Evolutionary conservation across 2,888 invertebrate genomes (phyloP).

Genomic region (Mechanitis mazaeus): DNA sequence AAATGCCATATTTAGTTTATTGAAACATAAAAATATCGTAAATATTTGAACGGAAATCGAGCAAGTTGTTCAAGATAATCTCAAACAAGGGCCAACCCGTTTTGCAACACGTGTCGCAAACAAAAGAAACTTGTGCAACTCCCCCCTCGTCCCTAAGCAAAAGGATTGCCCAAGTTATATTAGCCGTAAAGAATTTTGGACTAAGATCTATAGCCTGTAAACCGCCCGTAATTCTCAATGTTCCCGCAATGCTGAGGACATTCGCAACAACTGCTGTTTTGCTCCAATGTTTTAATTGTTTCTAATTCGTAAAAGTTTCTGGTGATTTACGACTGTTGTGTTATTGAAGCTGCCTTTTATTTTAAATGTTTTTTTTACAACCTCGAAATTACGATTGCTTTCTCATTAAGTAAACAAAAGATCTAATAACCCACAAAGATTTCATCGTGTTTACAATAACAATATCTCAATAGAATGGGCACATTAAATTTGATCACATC

Average conservation of each 20-base stretch:
- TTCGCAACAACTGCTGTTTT: conserved; percentile 74
- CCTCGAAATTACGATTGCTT: background rate
- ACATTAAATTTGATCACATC: conserved; percentile 29
- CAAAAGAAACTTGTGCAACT: conserved; percentile 68
- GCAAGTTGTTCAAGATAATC: conserved; percentile 52
- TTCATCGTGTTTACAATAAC: conserved; percentile 5
- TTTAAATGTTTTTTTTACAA: conserved; percentile 3
- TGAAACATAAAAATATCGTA: conserved; percentile 47
- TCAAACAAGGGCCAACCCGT: conserved; percentile 67
- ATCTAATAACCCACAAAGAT: background rate
- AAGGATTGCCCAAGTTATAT: conserved; percentile 75
- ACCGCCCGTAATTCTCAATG: conserved; percentile 70
- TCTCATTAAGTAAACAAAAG: background rate
- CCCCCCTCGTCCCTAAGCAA: conserved; percentile 50
- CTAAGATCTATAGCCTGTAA: conserved; percentile 73
- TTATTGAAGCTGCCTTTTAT: conserved; percentile 44
- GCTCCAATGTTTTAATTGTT: conserved; percentile 74
- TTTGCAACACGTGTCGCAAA: conserved; percentile 73
- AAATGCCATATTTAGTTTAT: conserved; percentile 33
- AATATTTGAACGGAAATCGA: conserved; percentile 50
- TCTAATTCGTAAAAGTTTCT: conserved; percentile 73
- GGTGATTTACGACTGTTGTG: conserved; percentile 69
- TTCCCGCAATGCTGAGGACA: conserved; percentile 71
- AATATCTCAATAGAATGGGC: conserved; percentile 15
- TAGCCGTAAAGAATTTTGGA: conserved; percentile 74